Base-by-base conservation (phyloP, 2,888 invertebrate species). In the Tupiocoris notatus region DNA sequence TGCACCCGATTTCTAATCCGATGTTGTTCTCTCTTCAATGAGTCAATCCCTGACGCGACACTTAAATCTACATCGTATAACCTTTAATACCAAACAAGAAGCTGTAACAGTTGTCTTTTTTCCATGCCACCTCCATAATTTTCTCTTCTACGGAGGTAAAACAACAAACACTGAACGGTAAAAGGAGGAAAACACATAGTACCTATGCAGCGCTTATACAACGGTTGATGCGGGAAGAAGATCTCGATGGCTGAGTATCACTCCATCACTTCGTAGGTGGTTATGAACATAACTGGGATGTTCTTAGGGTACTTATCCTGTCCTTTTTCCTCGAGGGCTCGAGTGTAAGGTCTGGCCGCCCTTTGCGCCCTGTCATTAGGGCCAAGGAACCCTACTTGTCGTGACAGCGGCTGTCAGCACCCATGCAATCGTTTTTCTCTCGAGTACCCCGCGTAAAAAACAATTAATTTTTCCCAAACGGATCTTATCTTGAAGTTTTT, bases 281-380 rank as follows among this genome's bases (percentile, higher is more conserved):
- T 65, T 65, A 65, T 65, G 65, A 65, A 20, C 39, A 17, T 63
- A 22, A 63, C 65, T 39, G 7, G 65, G 39, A 25, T 24, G 23
- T 39, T 39, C 39, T 39, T 39, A 39, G 25, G 20, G 65, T 39
- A 65, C 65, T 39, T 65, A 39, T 25, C 25, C 57, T 22, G 2
- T 67, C 57, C 54, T 2, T 57, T 56, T 39, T 56, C 67, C 67
- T 66, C 20, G n/a, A 67, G 21, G 57, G 57, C 56, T 22, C 57
- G 21, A n/a, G 57, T 39, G 67, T 56, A 39, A 39, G 12, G 39
- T 39, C 39, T 39, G 39, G 22, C 57, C 22, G 56, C 67, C 56
- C 57, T 67, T 57, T n/a, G 20, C 57, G 57, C 67, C 67, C 67
- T 67, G 67, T 67, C 67, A 67, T 67, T 67, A 67, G 67, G 56